Percentiles rank a stretch among this genome's conserved stretches.
These are phyloP conservation scores for Antigone vipio DNA, from an alignment of 2,113 vertebrate genomes.

Conservation along the genomic window DNA sequence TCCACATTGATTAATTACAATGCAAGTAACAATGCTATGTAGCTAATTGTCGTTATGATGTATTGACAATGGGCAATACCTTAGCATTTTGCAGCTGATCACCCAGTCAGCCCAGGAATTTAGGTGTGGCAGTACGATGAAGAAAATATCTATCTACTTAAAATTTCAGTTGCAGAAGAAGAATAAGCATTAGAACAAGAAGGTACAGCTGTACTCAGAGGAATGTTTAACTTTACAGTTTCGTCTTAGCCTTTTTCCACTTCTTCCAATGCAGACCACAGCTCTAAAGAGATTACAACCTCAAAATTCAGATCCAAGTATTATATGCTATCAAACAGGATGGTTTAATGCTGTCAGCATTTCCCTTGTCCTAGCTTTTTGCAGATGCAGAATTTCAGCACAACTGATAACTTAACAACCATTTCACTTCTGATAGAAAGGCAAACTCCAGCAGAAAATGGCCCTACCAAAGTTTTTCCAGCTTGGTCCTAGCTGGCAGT, in stretches of 20 bases:
- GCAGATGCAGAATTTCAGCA: slow-evolving; percentile 11
- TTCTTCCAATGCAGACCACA: neutral
- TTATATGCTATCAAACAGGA: neutral
- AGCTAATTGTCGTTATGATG: neutral
- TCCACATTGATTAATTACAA: neutral
- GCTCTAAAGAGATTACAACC: slow-evolving; percentile 17
- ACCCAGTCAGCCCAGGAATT: neutral
- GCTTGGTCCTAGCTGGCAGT: neutral
- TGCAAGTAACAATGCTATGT: fast-evolving
- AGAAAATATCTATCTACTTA: neutral
- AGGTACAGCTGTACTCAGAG: neutral
- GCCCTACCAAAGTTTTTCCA: neutral
- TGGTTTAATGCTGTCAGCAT: slow-evolving; percentile 10
- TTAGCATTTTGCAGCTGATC: neutral
- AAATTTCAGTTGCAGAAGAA: neutral
- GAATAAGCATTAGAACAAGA: neutral
- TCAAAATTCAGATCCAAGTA: slow-evolving; percentile 12
- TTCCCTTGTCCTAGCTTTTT: slow-evolving; percentile 1
- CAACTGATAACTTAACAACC: neutral
- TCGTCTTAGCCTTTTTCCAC: neutral
- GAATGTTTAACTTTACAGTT: neutral
- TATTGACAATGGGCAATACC: neutral
- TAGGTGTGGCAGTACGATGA: neutral
- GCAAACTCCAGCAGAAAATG: slow-evolving; percentile 2
- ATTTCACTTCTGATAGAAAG: neutral